Percentiles rank a stretch among this genome's conserved stretches.
phyloP scores from a whole-genome alignment of 2,797 vertebrate genomes.

The Brachyalestes nurse region DNA sequence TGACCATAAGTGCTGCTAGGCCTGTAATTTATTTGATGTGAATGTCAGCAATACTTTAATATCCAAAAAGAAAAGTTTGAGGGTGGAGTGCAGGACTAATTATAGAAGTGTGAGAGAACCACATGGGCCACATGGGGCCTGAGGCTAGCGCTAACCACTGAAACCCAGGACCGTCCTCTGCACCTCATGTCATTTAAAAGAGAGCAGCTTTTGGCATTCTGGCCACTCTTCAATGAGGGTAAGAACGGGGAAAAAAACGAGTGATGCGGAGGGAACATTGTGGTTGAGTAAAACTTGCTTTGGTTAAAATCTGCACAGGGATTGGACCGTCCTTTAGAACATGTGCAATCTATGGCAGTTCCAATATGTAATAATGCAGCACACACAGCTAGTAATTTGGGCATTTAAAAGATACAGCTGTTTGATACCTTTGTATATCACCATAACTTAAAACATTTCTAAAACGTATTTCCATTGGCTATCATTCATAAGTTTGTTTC shows the following conservation, averaged over 20 bases:
- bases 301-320: slow-evolving; percentile 53
- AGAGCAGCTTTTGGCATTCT: slow-evolving; percentile 43
- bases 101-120: slow-evolving; percentile 74
- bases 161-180: slow-evolving; percentile 41
- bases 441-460: too few species aligned
- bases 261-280: slow-evolving; percentile 16
- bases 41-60: slow-evolving; percentile 73
- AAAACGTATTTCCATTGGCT: not conserved
- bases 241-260: slow-evolving; percentile 17
- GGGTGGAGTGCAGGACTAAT: slow-evolving; percentile 68
- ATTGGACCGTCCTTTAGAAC: slow-evolving; percentile 54
- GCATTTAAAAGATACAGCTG: slow-evolving; percentile 60
- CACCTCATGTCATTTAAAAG: slow-evolving; percentile 39
- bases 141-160: slow-evolving; percentile 55
- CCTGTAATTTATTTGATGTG: slow-evolving; percentile 70
- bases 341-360: slow-evolving; percentile 51
- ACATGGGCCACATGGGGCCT: slow-evolving; percentile 58
- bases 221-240: slow-evolving; percentile 26
- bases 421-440: slow-evolving; percentile 58
- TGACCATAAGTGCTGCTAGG: slow-evolving; percentile 58
- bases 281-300: slow-evolving; percentile 30
- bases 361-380: slow-evolving; percentile 62
- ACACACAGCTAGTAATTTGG: slow-evolving; percentile 61
- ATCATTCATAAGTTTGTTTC: not conserved
- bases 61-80: slow-evolving; percentile 66